These are phyloP conservation scores for Diglossa cyanea DNA, from an alignment of 2,797 vertebrate species.

Conservation along the genomic window DNA sequence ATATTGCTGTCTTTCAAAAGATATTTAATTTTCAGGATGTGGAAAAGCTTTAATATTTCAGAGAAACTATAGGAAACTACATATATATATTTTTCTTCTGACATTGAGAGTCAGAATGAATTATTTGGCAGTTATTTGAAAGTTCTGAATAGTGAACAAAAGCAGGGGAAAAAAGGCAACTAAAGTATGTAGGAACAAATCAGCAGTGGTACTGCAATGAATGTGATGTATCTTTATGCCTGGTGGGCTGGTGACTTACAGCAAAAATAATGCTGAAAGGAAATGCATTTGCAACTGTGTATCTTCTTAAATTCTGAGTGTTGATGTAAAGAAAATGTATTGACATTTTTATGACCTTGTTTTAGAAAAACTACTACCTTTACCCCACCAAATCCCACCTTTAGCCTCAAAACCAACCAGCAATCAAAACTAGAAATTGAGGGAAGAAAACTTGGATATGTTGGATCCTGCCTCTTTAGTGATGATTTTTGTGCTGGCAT, in stretches of 20 bases:
- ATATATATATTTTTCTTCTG: not conserved
- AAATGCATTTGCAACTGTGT: not conserved
- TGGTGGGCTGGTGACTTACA: not conserved
- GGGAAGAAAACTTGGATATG: not conserved
- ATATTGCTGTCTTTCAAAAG: not conserved
- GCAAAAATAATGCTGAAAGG: not conserved
- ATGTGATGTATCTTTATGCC: not conserved
- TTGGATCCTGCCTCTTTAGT: not conserved
- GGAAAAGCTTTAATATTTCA: not conserved
- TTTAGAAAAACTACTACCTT: not conserved
- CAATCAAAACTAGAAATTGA: not conserved
- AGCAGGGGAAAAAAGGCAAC: not conserved
- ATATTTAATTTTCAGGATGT: not conserved
- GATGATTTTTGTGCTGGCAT: not conserved
- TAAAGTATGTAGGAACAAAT: not conserved
- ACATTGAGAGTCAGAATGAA: not conserved
- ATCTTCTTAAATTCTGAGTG: not conserved
- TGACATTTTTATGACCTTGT: not conserved
- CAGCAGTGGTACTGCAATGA: not conserved
- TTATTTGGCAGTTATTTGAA: not conserved
- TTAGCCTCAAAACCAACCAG: not conserved
- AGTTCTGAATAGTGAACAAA: not conserved
- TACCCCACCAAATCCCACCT: not conserved
- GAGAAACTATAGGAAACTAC: not conserved
- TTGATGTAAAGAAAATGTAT: not conserved